phyloP scores from a whole-genome alignment of 2,888 invertebrate genomes.

The Andrena dorsata region DNA sequence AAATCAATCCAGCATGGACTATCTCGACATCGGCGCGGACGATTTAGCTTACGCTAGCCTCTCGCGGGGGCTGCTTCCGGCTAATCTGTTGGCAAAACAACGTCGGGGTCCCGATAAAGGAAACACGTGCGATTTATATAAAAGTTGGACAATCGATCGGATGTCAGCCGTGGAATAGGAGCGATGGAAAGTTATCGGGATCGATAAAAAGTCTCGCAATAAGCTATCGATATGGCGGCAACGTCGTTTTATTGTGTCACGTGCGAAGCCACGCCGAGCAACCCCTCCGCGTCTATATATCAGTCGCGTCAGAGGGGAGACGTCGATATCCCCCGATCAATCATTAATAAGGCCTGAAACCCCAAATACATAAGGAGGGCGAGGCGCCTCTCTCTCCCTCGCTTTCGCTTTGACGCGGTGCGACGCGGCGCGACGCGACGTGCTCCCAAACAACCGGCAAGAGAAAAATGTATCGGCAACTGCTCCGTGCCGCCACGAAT shows the following conservation, averaged over 20 bases:
- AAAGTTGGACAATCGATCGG: conserved; percentile 65
- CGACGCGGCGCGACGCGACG: conserved; percentile 26
- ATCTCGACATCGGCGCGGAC: conserved; percentile 42
- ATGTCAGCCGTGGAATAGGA: conserved; percentile 11
- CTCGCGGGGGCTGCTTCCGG: conserved; percentile 43
- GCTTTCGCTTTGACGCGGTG: conserved; percentile 12
- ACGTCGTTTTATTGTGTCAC: conserved; percentile 83
- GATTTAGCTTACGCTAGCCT: conserved; percentile 23
- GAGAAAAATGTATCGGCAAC: conserved; percentile 78
- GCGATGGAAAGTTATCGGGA: conserved; percentile 76
- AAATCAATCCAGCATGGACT: conserved; percentile 55
- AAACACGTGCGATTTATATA: conserved; percentile 72
- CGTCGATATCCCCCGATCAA: conserved; percentile 85
- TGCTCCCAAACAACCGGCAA: conserved; percentile 18
- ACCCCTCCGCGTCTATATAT: conserved; percentile 77
- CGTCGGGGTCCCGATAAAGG: conserved; percentile 52
- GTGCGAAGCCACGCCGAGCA: conserved; percentile 79
- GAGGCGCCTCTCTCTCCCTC: conserved; percentile 20
- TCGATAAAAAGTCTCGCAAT: conserved; percentile 78
- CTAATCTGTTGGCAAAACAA: conserved; percentile 75
- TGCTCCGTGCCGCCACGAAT: conserved; percentile 74
- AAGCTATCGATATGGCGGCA: conserved; percentile 70
- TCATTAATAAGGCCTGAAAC: conserved; percentile 85
- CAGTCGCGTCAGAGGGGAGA: conserved; percentile 84
- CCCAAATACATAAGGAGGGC: conserved; percentile 82